phyloP scores from a whole-genome alignment of 2,113 vertebrate species.

The Plectropomus leopardus region DNA sequence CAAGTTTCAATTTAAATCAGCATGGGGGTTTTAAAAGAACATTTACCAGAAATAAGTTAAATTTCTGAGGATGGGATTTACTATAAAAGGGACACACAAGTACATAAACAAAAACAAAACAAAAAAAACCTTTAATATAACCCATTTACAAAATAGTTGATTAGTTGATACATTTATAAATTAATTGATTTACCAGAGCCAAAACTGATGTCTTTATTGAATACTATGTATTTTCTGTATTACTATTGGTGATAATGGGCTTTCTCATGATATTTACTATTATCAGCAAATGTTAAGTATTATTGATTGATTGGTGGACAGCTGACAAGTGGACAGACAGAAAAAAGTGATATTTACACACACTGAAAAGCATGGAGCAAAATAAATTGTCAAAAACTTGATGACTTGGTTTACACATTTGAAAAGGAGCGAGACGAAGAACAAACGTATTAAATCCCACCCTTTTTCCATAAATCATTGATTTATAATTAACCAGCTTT shows the following conservation, averaged over 20 bases:
- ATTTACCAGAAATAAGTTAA: constrained; percentile 8
- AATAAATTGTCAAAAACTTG: no score
- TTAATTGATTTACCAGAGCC: neutral
- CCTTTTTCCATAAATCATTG: no score
- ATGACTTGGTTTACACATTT: no score
- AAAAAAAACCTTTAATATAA: neutral
- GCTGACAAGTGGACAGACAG: no score
- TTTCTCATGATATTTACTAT: neutral
- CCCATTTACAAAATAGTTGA: neutral
- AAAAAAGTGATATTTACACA: no score
- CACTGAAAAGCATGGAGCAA: no score
- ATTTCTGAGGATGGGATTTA: neutral
- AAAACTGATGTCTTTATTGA: neutral
- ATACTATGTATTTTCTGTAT: neutral
- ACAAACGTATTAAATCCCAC: no score
- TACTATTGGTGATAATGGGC: neutral
- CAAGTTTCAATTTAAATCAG: constrained; percentile 16
- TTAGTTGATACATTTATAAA: neutral
- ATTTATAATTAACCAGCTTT: no score
- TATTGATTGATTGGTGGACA: no score
- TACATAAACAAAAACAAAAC: no score
- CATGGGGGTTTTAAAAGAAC: neutral
- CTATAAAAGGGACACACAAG: neutral
- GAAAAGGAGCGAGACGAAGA: no score
- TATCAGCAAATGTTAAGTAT: neutral